A percentile compares a stretch with the other conserved stretches of the same genome.
These are phyloP conservation scores for Semicossyphus pulcher DNA, from an alignment of 2,113 vertebrate species.

Conservation along the genomic window DNA sequence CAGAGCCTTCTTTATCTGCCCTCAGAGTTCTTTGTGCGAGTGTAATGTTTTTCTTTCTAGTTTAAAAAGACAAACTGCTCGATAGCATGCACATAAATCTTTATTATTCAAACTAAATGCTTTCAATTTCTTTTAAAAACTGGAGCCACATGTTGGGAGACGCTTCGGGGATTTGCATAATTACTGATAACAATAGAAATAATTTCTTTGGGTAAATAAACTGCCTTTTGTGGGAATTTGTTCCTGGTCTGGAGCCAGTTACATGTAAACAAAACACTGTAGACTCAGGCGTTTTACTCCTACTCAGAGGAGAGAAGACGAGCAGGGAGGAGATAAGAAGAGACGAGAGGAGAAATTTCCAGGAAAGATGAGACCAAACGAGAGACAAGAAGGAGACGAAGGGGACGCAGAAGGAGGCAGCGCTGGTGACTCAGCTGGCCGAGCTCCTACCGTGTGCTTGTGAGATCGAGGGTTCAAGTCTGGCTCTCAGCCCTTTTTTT, in stretches of 20 bases:
- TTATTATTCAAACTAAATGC: conserved; percentile 60
- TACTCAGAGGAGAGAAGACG: not conserved
- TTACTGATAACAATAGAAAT: conserved; percentile 65
- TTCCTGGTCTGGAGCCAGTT: conserved; percentile 46
- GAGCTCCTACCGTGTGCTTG: conserved; percentile 23
- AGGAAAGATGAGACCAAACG: not conserved
- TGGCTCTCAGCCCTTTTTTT: conserved; percentile 29
- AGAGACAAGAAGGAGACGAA: not conserved
- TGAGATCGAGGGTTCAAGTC: conserved; percentile 38
- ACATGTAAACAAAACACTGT: conserved; percentile 37
- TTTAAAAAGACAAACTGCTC: conserved; percentile 56
- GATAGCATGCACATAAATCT: conserved; percentile 49
- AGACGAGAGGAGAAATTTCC: not conserved
- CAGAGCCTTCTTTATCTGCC: conserved; percentile 61
- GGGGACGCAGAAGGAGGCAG: not conserved
- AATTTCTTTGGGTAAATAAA: conserved; percentile 61
- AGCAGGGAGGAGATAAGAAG: not conserved
- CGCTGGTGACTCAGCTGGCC: conserved; percentile 20
- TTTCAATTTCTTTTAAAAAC: conserved; percentile 29
- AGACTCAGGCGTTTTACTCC: conserved; percentile 32
- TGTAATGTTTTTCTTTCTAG: conserved; percentile 60
- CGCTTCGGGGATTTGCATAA: conserved; percentile 66
- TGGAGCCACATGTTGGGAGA: conserved; percentile 44
- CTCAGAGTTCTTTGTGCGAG: conserved; percentile 40
- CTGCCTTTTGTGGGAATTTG: conserved; percentile 49